Conservation (phyloP, 1,140 invertebrate genomes). For the Anagrus nilaparvatae region DNA sequence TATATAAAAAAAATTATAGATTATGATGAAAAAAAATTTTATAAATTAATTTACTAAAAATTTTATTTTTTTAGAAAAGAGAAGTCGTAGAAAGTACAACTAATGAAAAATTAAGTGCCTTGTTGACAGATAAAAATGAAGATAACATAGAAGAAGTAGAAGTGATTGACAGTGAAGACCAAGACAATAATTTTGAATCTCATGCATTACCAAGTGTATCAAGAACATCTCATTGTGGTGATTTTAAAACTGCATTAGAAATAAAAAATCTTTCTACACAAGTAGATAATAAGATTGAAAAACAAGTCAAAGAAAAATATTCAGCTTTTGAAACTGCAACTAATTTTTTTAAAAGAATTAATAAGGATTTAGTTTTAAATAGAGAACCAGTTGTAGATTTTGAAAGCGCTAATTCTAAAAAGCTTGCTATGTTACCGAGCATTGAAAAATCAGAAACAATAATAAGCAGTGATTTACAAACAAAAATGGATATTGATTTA, state of each 20-base stretch:
- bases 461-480: too few species aligned
- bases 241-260: slow-evolving; percentile 13
- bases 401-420: too few species aligned
- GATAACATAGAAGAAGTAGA: neutral
- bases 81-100: slow-evolving; percentile 5
- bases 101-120: slow-evolving; percentile 9
- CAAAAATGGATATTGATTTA: too few species aligned
- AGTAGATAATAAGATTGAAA: slow-evolving; percentile 7
- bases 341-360: too few species aligned
- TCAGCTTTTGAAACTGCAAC: too few species aligned
- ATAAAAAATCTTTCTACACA: slow-evolving; percentile 4
- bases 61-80: slow-evolving; percentile 1
- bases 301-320: slow-evolving; percentile 6
- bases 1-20: slow-evolving; percentile 11
- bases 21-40: slow-evolving; percentile 10
- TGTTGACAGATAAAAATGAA: neutral
- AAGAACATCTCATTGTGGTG: neutral
- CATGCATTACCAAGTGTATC: neutral
- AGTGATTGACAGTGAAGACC: neutral
- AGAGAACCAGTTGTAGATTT: too few species aligned
- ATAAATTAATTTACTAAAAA: slow-evolving; percentile 11
- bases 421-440: too few species aligned
- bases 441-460: too few species aligned
- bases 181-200: neutral
- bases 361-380: too few species aligned